Evolutionary conservation across 2,888 invertebrate species (phyloP), one percentile per base, ranked within the genome.

Genomic region (Eupithecia insigniata): DNA sequence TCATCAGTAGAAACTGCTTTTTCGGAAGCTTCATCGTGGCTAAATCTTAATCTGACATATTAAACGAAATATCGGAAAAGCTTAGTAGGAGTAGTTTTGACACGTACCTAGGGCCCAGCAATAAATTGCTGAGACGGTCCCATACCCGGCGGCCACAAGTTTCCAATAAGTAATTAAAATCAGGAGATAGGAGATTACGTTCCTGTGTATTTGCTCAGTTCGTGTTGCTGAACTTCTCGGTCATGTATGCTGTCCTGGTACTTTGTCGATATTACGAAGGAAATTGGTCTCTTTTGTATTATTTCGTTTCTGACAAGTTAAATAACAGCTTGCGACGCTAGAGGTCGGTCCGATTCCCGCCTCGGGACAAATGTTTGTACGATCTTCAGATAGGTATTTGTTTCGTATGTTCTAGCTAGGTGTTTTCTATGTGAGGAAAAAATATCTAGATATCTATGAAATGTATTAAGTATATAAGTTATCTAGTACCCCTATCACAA

Each of bases 161-260:
- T 92, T 93, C 94, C 93, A 90, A 93, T 92, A 92, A 92, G 93
- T 92, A 93, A 94, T 94, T 94, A 94, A 93, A 93, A 93, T 91
- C 92, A 85, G 85, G 86, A 91, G 91, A 90, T 89, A 85, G 83
- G 87, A 90, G 90, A 92, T 92, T 91, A 92, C 91, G 84, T 87
- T 87, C 84, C 92, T 92, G 89, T 84, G 86, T 92, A 87, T 93
- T 93, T 93, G 88, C 87, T 85, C 84, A 80, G 82, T 83, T 79
- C 87, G 87, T 85, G 62, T 84, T 82, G 55, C 55, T 85, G 84
- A 86, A 88, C 88, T 89, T 85, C 85, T 87, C 85, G 86, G 86
- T 81, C 83, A 81, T 87, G 18, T 83, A 86, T 87, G 87, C 85
- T 87, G 88, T 89, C 90, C 90, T 91, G 89, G 86, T 88, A 86